These are phyloP conservation scores for Chrysolina americana DNA, from an alignment of 2,888 invertebrate genomes.

Conservation along the genomic window DNA sequence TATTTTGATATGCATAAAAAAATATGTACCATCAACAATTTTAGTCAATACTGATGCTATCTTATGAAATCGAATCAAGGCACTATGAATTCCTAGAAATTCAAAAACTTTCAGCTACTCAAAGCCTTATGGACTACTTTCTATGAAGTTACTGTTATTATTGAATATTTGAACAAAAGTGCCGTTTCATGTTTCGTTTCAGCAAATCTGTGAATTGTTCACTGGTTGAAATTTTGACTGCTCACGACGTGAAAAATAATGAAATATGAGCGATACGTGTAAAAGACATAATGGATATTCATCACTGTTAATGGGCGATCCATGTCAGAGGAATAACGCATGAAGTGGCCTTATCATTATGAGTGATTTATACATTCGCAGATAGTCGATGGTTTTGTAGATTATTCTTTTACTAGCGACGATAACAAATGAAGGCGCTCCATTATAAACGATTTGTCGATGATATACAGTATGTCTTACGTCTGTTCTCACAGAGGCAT, in stretches of 20 bases:
- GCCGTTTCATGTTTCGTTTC: neutral
- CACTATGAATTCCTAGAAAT: too few species aligned
- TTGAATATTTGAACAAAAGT: too few species aligned
- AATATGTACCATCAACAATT: too few species aligned
- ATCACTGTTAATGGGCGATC: conserved; percentile 5
- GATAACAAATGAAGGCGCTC: conserved; percentile 1
- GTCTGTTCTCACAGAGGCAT: neutral
- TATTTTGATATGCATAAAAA: too few species aligned
- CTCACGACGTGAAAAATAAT: too few species aligned
- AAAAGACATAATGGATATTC: conserved; percentile 1
- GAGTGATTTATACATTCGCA: neutral
- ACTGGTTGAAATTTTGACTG: neutral
- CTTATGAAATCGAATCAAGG: too few species aligned
- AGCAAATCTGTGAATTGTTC: neutral
- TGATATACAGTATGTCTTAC: neutral
- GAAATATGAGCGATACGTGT: neutral
- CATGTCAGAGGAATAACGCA: neutral
- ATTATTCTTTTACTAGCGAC: neutral
- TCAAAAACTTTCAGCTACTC: too few species aligned
- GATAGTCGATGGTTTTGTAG: neutral
- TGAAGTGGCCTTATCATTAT: conserved; percentile 5
- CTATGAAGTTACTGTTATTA: too few species aligned
- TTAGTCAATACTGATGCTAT: too few species aligned
- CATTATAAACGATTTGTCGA: neutral
- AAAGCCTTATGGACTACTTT: too few species aligned